phyloP scores from a whole-genome alignment of 2,113 vertebrate species.

The Turnix velox region DNA sequence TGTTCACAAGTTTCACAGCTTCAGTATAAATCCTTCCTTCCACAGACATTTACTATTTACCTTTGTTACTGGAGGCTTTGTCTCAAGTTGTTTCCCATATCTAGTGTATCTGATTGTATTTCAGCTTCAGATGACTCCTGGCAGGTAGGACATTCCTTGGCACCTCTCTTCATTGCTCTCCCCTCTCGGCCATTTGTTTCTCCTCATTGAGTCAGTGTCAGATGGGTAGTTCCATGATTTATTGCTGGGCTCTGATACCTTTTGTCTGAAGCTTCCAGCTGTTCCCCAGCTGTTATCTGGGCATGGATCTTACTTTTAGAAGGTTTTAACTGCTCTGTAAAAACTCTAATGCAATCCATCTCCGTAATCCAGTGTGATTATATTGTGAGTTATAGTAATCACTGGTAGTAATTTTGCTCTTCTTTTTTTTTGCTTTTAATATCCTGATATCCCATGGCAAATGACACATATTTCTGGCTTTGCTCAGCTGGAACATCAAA shows the following conservation, averaged over 20 bases:
- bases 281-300: constrained; percentile 13
- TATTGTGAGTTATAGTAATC: background rate
- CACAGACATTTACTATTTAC: background rate
- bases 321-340: background rate
- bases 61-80: background rate
- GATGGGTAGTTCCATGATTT: constrained; percentile 8
- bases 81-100: constrained; percentile 5
- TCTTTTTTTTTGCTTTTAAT: background rate
- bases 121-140: constrained; percentile 36
- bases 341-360: background rate
- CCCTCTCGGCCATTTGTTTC: constrained; percentile 21
- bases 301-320: background rate
- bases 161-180: constrained; percentile 44
- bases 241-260: background rate
- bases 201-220: constrained; percentile 4
- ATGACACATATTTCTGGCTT: background rate
- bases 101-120: constrained; percentile 35
- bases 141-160: background rate
- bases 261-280: background rate
- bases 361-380: background rate
- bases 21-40: background rate
- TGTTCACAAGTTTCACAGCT: background rate
- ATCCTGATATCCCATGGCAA: background rate
- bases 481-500: background rate
- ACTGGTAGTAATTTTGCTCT: background rate